Conservation (phyloP, 2,888 invertebrate genomes). For the Melinopterus prodromus region DNA sequence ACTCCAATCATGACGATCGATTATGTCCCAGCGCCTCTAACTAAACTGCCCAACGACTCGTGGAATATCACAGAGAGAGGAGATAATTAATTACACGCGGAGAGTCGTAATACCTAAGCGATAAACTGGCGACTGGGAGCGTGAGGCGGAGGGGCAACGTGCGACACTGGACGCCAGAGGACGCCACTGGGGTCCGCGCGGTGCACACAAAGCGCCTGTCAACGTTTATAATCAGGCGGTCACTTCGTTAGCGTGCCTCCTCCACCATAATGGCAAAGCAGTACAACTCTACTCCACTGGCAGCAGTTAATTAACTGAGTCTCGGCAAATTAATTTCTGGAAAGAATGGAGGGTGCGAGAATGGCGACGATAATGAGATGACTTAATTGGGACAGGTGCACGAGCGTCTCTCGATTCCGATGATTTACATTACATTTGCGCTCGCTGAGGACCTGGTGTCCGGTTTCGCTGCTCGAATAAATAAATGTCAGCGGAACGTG, state of each 20-base stretch:
- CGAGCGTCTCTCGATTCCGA: background rate
- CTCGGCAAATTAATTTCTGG: constrained; percentile 23
- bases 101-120: constrained; percentile 4
- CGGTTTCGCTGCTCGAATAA: background rate
- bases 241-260: background rate
- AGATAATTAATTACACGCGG: constrained; percentile 4
- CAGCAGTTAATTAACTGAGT: constrained; percentile 22
- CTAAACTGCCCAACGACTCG: constrained; percentile 4
- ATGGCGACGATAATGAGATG: constrained; percentile 23
- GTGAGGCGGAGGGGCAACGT: background rate
- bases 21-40: background rate
- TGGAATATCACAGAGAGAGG: background rate
- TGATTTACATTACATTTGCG: constrained; percentile 11
- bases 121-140: background rate
- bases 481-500: background rate
- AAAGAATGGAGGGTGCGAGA: constrained; percentile 17
- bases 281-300: constrained; percentile 4
- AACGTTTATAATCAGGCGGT: constrained; percentile 4
- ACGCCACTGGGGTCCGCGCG: background rate
- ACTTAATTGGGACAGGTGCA: constrained; percentile 22
- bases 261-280: background rate
- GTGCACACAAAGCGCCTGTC: background rate
- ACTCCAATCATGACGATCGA: constrained; percentile 4
- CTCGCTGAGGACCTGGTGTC: background rate
- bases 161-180: background rate